These are phyloP conservation scores for Penaeus indicus DNA, from an alignment of 1,140 invertebrate genomes.

Conservation along the genomic window DNA sequence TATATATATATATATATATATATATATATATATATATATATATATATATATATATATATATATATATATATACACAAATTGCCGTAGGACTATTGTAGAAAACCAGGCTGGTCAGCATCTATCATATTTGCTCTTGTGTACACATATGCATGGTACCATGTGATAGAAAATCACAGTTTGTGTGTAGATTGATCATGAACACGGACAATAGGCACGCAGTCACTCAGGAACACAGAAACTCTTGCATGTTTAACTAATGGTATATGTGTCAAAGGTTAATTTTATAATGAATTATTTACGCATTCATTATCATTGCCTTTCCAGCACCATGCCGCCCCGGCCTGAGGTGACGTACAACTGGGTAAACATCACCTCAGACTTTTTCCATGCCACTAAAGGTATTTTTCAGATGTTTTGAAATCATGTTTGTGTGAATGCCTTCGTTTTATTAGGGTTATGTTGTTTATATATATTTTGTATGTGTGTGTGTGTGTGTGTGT, in stretches of 20 bases:
- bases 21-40: conserved; percentile 10
- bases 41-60: conserved; percentile 14
- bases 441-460: too few relatives aligned
- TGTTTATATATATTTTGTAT: too few relatives aligned
- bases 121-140: background rate
- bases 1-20: background rate
- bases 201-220: too few relatives aligned
- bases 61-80: background rate
- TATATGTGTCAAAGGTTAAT: background rate
- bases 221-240: too few relatives aligned
- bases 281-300: background rate
- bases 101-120: background rate
- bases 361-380: conserved; percentile 83
- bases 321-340: conserved; percentile 57
- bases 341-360: conserved; percentile 75
- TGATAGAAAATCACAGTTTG: too few relatives aligned
- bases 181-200: too few relatives aligned
- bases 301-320: background rate
- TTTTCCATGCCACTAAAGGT: conserved; percentile 83
- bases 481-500: too few relatives aligned
- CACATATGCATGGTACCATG: background rate
- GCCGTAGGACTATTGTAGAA: background rate
- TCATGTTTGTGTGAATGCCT: too few relatives aligned
- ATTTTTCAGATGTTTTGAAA: conserved; percentile 64
- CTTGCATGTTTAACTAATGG: background rate